Base-by-base conservation (phyloP, 2,113 vertebrate species). In the Entosphenus tridentatus region DNA sequence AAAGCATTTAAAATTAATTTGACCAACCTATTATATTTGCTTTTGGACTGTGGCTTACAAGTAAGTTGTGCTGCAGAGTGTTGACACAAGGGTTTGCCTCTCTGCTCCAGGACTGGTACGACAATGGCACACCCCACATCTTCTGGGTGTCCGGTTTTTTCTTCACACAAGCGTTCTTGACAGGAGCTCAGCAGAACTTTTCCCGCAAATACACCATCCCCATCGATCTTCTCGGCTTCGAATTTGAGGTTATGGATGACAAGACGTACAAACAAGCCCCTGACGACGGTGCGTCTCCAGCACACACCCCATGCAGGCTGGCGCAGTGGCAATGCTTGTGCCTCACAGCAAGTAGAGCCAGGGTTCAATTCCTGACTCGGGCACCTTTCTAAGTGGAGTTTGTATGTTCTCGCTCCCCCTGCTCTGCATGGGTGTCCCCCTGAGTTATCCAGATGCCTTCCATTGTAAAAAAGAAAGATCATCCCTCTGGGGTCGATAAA, bases 81-180 rank as follows among this genome's bases (percentile, higher is more conserved):
- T 65, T 65, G 14, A 65, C 14, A 65, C 59, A 65, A n/a, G 17
- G 59, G 14, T 65, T 8, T n/a, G 14, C 6, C 14, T 65, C 17
- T n/a, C 17, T 14, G 59, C 59, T n/a, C 17, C 71, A 88, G 88
- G 78, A 79, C 55, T 92, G 88, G 85, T 85, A 82, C 2, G 82
- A 87, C 21, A 59, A 79, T 0, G 85, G 84, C 13, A 79, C 77
- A 1, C 86, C 86, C 2, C 77, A 85, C 0, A 79, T 83, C 8
- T 89, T 87, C 76, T 91, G 87, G 86, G 75, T 92, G 10, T 92
- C 87, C 1, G 87, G 85, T 11, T 88, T 92, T 78, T 92, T 91
- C 83, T 92, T 92, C 80, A 88, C 86, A 1, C 86, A 90, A 79
- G 87, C 86, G 2, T 92, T 92, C 75, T 77, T 95, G 75, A 92